Percentiles rank a stretch among this genome's conserved stretches.
Conservation (phyloP, 2,113 vertebrate species). For the Planiliza haematocheilus region DNA sequence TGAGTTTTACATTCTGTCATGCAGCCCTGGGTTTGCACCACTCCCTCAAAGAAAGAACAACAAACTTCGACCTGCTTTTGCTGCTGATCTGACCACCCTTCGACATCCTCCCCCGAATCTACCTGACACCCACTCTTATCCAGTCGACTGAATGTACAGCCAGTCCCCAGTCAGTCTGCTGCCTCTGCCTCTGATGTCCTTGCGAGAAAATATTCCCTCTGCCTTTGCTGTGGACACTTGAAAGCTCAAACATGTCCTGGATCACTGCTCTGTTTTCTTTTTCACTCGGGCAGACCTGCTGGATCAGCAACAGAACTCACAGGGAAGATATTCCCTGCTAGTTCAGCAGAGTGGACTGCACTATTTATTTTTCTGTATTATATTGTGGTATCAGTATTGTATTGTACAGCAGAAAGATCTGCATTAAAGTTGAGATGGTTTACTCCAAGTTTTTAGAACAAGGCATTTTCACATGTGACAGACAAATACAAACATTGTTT, state of each 20-base stretch:
- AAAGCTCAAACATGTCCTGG: slow-evolving; percentile 51
- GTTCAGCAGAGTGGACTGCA: neutral
- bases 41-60: neutral
- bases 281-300: slow-evolving; percentile 39
- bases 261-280: slow-evolving; percentile 38
- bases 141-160: slow-evolving; percentile 13
- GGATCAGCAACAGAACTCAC: slow-evolving; percentile 22
- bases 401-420: neutral
- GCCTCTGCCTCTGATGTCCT: slow-evolving; percentile 34
- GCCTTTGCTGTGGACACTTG: slow-evolving; percentile 46
- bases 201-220: slow-evolving; percentile 62
- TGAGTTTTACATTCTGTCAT: neutral
- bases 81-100: slow-evolving; percentile 18
- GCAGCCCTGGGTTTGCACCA: neutral
- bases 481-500: too few relatives aligned
- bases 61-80: slow-evolving; percentile 21
- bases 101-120: slow-evolving; percentile 16
- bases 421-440: slow-evolving; percentile 7
- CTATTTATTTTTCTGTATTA: neutral
- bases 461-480: too few relatives aligned
- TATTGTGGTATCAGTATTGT: slow-evolving; percentile 1
- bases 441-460: neutral
- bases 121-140: slow-evolving; percentile 23
- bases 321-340: slow-evolving; percentile 13
- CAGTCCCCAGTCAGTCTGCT: slow-evolving; percentile 8